Evolutionary conservation across 92 coral and sea anemone species (phyloP), one percentile per base, ranked within the genome.

Genomic region (Micromussa lordhowensis): DNA sequence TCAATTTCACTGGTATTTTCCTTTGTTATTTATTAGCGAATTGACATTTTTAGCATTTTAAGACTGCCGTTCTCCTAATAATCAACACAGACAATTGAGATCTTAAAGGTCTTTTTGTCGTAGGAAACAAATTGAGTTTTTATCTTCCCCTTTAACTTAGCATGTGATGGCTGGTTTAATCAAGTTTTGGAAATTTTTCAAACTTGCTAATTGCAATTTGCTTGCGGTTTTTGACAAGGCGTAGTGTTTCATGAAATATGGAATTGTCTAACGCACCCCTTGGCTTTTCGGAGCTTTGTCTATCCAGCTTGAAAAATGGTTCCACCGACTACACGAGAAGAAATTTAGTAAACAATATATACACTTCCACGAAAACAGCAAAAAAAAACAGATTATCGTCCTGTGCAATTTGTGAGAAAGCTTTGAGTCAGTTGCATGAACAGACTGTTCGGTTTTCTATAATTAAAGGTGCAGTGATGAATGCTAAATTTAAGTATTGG

Each of bases 181-280:
- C 64, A 53, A 77, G 70, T 44, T 86, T 77, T 77, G 83, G 89
- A 61, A 77, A 40, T 54, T 63, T 77, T 77, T 86, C 89, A 86
- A 85, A 64, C 29, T 86, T 49, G 16, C 53, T 77, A 77, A 77
- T 76, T 38, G 83, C 31, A 77, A 77, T 59, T 68, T 38, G 64
- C 66, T 86, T 77, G 89, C 83, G 89, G 89, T 86, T 86, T 17
- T 54, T 7, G 44, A 35, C 32, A 69, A 8, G 51, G 31, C 77
- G 22, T 68, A 69, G 49, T 38, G 55, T 72, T 73, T n/a, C 72
- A 55, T 84, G 22, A 35, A 84, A 57, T 38, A 36, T 35, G 35
- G 58, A 35, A 31, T 74, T 14, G 35, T 8, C 19, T 51, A 55
- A 35, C 28, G 32, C 53, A 57, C 11, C 54, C 44, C 31, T 34